A percentile compares a stretch with the other conserved stretches of the same genome.
phyloP scores from a whole-genome alignment of 37 sponge, comb jelly and placozoan species.

The Aphrocallistes beatrix region DNA sequence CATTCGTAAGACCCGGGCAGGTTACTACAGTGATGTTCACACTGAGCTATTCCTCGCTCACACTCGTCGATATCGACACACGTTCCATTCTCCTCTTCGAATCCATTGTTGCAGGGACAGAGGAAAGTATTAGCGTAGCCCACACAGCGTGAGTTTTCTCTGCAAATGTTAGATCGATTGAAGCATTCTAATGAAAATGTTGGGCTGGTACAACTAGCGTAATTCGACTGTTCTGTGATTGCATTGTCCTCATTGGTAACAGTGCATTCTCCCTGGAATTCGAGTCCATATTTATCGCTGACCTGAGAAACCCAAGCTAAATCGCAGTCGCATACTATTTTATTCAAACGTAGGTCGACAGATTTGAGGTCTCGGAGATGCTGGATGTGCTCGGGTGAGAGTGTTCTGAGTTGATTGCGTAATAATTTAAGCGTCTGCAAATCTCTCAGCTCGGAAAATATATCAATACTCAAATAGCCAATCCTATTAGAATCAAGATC shows the following conservation, averaged over 20 bases:
- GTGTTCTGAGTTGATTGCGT: not conserved
- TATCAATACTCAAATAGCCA: not conserved
- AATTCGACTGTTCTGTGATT: not conserved
- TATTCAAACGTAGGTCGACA: not conserved
- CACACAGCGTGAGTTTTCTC: constrained; percentile 1
- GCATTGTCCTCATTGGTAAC: not conserved
- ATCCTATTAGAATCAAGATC: not conserved
- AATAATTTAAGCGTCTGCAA: not conserved
- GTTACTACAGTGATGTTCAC: not conserved
- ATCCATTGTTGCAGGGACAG: not conserved
- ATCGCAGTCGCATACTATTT: not conserved
- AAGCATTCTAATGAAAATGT: not conserved
- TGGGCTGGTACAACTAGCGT: not conserved
- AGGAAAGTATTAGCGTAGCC: not conserved
- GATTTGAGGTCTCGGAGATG: not conserved
- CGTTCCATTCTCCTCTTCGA: not conserved
- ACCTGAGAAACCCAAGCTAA: not conserved
- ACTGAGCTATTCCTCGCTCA: not conserved
- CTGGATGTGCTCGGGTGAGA: not conserved
- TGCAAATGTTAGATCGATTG: not conserved
- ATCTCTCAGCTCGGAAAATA: constrained; percentile 1
- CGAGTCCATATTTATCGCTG: not conserved
- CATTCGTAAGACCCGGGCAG: not conserved
- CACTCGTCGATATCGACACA: not conserved
- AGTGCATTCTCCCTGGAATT: constrained; percentile 14